Evolutionary conservation across 2,888 invertebrate genomes (phyloP).

Genomic region (Noctua janthina): DNA sequence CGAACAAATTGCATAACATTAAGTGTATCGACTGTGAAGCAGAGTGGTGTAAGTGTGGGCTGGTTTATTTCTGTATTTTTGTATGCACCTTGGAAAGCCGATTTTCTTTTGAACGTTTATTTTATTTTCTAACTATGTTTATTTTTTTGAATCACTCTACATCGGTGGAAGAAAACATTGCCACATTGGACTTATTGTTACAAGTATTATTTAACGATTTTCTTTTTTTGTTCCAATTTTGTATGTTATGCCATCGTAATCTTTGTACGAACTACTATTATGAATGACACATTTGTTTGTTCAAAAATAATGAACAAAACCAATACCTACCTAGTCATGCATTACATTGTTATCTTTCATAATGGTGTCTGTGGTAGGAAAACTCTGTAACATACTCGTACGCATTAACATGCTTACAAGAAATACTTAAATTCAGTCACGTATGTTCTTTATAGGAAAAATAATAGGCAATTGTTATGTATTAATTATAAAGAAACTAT

Average conservation of each 20-base stretch:
- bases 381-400: background rate
- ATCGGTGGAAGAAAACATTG: background rate
- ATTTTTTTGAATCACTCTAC: background rate
- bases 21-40: slow-evolving; percentile 66
- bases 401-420: background rate
- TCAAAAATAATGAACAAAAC: background rate
- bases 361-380: slow-evolving; percentile 2
- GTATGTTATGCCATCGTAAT: background rate
- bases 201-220: background rate
- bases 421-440: background rate
- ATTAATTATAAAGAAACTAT: background rate
- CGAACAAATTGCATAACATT: slow-evolving; percentile 87
- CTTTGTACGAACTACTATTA: background rate
- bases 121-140: background rate
- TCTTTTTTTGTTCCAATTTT: background rate
- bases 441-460: background rate
- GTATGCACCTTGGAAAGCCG: slow-evolving; percentile 2
- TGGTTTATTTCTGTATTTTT: slow-evolving; percentile 25
- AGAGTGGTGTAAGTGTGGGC: slow-evolving; percentile 39
- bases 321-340: background rate
- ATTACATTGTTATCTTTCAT: background rate
- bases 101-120: background rate
- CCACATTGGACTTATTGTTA: background rate
- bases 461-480: background rate
- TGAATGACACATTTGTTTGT: background rate